Evolutionary conservation across 2,888 invertebrate genomes (phyloP).

Genomic region (Mesoligia furuncula): DNA sequence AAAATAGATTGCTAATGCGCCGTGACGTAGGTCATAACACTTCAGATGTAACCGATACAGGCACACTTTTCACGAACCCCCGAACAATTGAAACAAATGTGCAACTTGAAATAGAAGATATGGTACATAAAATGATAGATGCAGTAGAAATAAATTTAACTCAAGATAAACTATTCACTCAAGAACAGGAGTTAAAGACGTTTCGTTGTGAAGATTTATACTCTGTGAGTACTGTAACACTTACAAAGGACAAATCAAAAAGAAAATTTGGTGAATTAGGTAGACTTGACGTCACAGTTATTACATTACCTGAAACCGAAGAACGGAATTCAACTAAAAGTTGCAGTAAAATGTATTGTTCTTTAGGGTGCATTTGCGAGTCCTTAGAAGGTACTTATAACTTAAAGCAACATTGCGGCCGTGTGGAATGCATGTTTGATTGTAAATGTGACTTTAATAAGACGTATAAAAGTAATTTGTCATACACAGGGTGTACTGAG

Average conservation of each 20-base stretch:
- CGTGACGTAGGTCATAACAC: slow-evolving; percentile 66
- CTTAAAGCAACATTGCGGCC: slow-evolving; percentile 91
- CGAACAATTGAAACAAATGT: slow-evolving; percentile 38
- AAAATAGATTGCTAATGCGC: slow-evolving; percentile 89
- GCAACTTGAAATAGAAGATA: slow-evolving; percentile 77
- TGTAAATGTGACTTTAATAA: slow-evolving; percentile 84
- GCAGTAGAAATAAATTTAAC: slow-evolving; percentile 91
- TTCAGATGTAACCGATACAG: slow-evolving; percentile 16
- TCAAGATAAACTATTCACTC: slow-evolving; percentile 87
- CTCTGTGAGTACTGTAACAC: slow-evolving; percentile 34
- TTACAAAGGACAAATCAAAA: slow-evolving; percentile 80
- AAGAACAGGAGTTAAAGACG: slow-evolving; percentile 78
- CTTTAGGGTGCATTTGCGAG: slow-evolving; percentile 92
- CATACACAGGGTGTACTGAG: slow-evolving; percentile 71
- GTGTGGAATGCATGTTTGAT: slow-evolving; percentile 90
- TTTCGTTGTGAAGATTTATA: slow-evolving; percentile 65
- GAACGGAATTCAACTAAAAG: slow-evolving; percentile 14
- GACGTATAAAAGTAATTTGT: slow-evolving; percentile 74
- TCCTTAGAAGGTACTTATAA: slow-evolving; percentile 87
- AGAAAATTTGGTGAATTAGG: slow-evolving; percentile 88
- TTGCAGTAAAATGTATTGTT: slow-evolving; percentile 91
- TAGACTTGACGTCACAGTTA: slow-evolving; percentile 92
- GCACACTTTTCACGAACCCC: background rate
- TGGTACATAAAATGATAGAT: slow-evolving; percentile 89
- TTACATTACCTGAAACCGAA: slow-evolving; percentile 84